phyloP scores from a whole-genome alignment of 1,140 invertebrate species.

The Diorhabda sublineata region DNA sequence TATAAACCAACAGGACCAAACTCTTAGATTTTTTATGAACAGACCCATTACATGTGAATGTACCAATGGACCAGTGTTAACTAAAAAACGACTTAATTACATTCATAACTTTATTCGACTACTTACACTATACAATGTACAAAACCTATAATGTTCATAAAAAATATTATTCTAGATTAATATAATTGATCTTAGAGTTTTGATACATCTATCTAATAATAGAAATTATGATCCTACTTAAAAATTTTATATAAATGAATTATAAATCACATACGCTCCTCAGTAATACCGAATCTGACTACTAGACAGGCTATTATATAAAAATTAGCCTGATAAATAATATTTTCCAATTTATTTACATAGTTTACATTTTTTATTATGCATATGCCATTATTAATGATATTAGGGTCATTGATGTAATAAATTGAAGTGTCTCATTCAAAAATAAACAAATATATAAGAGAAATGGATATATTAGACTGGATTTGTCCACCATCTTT shows the following conservation, averaged over 20 bases:
- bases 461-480: too few relatives aligned
- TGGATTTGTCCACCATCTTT: too few relatives aligned
- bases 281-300: conserved; percentile 20
- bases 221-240: conserved; percentile 26
- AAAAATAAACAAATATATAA: too few relatives aligned
- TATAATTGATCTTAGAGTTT: conserved; percentile 24
- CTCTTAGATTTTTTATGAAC: too few relatives aligned
- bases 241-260: conserved; percentile 20
- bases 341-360: not conserved
- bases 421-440: too few relatives aligned
- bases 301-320: conserved; percentile 14
- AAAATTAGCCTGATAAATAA: conserved; percentile 14
- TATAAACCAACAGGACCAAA: too few relatives aligned
- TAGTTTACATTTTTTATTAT: not conserved
- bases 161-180: conserved; percentile 42
- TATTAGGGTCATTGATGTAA: too few relatives aligned
- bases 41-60: too few relatives aligned
- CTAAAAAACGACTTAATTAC: not conserved
- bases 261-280: conserved; percentile 33
- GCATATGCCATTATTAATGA: too few relatives aligned
- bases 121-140: conserved; percentile 45
- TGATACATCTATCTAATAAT: conserved; percentile 24
- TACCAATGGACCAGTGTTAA: too few relatives aligned
- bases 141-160: conserved; percentile 46
- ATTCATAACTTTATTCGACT: conserved; percentile 10